Base-by-base conservation (phyloP, 2,888 invertebrate genomes). In the Dynastes hyllus region DNA sequence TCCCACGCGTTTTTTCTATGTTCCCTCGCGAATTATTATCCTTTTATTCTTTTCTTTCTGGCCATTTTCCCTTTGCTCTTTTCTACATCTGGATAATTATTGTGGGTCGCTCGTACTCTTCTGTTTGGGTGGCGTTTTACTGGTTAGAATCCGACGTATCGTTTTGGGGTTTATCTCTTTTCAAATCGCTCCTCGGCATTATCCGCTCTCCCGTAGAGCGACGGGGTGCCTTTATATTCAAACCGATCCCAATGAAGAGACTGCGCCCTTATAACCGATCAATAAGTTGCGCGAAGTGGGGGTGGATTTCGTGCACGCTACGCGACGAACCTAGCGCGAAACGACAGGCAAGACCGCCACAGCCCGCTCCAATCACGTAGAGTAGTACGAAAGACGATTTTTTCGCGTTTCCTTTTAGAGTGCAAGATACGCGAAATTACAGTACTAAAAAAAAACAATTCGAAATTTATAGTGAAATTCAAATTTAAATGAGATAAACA, bases 211-310 rank as follows among this genome's bases (percentile, higher is more conserved):
- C 29, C 40, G 66, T 9, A 66, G 13, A 67, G 27, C 32, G 22
- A 11, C 27, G 51, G 70, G 70, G 76, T 73, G 67, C 37, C 65
- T 76, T 80, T 80, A 77, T 80, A 67, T 80, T 65, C 79, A 77
- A 45, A 45, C 45, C 45, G 45, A 37, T 45, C 61, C 51, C 77
- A 4, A 55, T 67, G 73, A 79, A 81, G 87, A 87, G 88, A 76
- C 88, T 88, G 88, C 88, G 88, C 88, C 85, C 84, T 84, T 81
- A 77, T 27, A 88, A 63, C 58, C 77, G 86, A 88, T 88, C 88
- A 88, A 88, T 79, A 79, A 88, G 87, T 79, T 87, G 88, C 81
- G 83, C 85, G 84, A 85, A 86, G 87, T 88, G 87, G 87, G 88
- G 87, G 87, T 86, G 87, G 8, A 45, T 45, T 45, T 45, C 45